phyloP scores from a whole-genome alignment of 2,888 invertebrate species.

The Acleris holmiana region DNA sequence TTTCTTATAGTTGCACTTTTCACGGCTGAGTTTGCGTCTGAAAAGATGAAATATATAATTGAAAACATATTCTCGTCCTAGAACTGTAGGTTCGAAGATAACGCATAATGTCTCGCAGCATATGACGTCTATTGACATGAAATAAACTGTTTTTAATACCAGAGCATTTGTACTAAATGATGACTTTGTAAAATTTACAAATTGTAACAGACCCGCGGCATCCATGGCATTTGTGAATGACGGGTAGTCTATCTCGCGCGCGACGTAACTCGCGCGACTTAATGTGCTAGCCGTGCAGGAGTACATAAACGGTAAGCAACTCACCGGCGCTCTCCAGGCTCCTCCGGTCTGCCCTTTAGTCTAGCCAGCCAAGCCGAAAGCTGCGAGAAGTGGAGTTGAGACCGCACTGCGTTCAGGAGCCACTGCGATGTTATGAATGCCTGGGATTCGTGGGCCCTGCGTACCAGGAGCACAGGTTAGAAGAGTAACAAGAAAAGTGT shows the following conservation, averaged over 20 bases:
- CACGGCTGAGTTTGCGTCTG: constrained; percentile 79
- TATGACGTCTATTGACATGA: too few species aligned
- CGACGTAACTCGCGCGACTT: too few species aligned
- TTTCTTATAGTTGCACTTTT: constrained; percentile 79
- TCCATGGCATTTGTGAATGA: too few species aligned
- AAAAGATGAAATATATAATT: constrained; percentile 31
- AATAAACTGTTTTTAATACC: too few species aligned
- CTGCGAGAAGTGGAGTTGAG: constrained; percentile 98
- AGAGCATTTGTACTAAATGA: too few species aligned
- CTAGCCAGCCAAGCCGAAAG: constrained; percentile 94
- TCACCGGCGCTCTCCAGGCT: constrained; percentile 73
- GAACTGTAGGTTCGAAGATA: too few species aligned
- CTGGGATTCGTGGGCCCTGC: constrained; percentile 73
- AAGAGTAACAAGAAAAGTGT: neutral
- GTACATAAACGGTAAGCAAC: constrained; percentile 31
- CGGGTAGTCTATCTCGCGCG: too few species aligned
- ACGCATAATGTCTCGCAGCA: too few species aligned
- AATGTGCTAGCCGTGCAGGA: too few species aligned
- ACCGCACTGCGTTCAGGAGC: constrained; percentile 95
- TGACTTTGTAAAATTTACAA: too few species aligned
- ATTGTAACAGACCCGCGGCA: too few species aligned
- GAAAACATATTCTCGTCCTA: too few species aligned
- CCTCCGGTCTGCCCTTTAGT: constrained; percentile 52
- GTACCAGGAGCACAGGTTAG: constrained; percentile 31
- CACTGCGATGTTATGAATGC: constrained; percentile 86